Conservation (phyloP, 2,113 vertebrate genomes). For the Canis aureus region DNA sequence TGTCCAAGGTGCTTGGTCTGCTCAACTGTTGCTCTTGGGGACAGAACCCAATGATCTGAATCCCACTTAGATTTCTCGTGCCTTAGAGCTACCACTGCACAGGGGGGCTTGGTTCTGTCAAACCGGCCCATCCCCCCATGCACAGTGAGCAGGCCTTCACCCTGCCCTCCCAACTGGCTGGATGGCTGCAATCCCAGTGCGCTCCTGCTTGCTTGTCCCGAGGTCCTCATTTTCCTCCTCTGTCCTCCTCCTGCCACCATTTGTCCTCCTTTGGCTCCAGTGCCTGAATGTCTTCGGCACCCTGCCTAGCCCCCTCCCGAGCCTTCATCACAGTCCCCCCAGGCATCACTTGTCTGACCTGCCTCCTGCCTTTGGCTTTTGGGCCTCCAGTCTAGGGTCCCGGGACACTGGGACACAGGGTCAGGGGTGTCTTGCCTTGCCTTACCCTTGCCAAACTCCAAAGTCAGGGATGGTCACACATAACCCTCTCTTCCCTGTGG, state of each 20-base stretch:
- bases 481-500: neutral
- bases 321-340: neutral
- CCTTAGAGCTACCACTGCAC: accelerated
- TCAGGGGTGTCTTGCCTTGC: neutral
- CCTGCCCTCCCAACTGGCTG: neutral
- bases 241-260: neutral
- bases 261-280: neutral
- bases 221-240: neutral
- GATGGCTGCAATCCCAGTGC: accelerated
- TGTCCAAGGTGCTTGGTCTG: neutral
- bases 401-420: neutral
- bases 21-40: neutral
- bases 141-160: neutral
- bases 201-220: neutral
- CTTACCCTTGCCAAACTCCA: neutral
- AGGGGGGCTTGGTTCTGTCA: neutral
- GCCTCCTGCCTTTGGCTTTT: neutral
- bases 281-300: neutral
- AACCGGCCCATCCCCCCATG: neutral
- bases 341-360: neutral
- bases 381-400: neutral
- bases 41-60: neutral
- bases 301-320: neutral
- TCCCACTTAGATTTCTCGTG: neutral
- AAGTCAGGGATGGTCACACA: neutral